Evolutionary conservation across 2,797 vertebrate species (phyloP).

Genomic region (Malacoraja senta): DNA sequence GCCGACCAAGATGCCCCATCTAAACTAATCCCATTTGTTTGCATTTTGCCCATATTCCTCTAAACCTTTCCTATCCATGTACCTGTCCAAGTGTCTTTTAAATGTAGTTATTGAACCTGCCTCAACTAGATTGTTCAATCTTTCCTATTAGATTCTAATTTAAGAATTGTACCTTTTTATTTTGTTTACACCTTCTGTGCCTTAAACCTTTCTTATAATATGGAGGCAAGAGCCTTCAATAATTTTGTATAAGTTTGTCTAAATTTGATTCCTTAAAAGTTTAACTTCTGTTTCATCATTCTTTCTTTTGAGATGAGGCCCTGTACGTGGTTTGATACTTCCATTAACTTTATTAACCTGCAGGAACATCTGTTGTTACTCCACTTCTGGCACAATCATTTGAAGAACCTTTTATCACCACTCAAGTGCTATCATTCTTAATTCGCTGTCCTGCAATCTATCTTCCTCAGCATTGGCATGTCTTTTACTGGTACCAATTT

Average conservation of each 20-base stretch:
- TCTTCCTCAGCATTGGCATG: background rate
- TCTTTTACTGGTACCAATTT: background rate
- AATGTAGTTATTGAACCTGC: too few relatives aligned
- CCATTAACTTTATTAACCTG: background rate
- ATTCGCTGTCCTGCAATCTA: background rate
- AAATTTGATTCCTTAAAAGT: background rate
- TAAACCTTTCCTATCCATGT: too few relatives aligned
- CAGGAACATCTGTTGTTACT: background rate
- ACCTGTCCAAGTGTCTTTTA: too few relatives aligned
- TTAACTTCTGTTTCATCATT: background rate
- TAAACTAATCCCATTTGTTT: too few relatives aligned
- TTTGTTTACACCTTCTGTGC: background rate
- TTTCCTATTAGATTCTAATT: background rate
- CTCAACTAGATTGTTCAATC: background rate
- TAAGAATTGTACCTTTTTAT: too few relatives aligned
- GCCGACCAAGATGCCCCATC: too few relatives aligned
- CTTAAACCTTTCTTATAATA: background rate
- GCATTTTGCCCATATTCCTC: too few relatives aligned
- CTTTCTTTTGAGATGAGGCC: background rate
- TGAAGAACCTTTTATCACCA: background rate
- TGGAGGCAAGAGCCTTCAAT: background rate
- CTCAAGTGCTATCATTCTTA: background rate
- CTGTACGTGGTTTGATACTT: background rate
- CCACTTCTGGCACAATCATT: background rate
- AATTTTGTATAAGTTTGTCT: background rate